Base-by-base conservation (phyloP, 2,888 invertebrate species). In the Melanotus villosus region DNA sequence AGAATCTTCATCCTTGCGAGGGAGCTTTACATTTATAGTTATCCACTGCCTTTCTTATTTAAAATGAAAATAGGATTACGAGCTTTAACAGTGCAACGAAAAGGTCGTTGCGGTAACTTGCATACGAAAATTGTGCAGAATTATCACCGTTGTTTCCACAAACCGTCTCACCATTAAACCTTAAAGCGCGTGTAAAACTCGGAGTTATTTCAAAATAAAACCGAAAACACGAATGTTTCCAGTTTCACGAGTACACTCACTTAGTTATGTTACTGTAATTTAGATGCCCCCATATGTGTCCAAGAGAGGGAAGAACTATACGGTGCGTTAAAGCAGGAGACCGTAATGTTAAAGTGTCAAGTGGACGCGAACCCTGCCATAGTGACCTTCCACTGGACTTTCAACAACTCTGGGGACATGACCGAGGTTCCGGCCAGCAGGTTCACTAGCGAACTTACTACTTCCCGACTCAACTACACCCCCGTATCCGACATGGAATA, bases 291-390 rank as follows among this genome's bases (percentile, higher is more conserved):
- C 73, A 89, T 93, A 52, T 94, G 94, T 80, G 89, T 90, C 41
- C 90, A 93, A 78, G 90, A 92, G 74, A 90, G 91, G 75, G 93
- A 93, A 79, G 93, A 94, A 82, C 88, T 96, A 57, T 91, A 93
- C 78, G 96, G 96, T 0, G 95, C 95, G 56, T 86, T 96, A 78
- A 94, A 95, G 84, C 94, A 94, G 83, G 96, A 96, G 85, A 94
- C 94, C n/a, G 91, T 95, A 65, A 90, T 91, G 64, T 86, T 95
- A 74, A 91, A 92, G 81, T 96, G 96, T 83, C 92, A 94, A 74
- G 95, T 96, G 74, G 94, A 95, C 81, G 93, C 96, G 76, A 95
- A 95, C 81, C 96, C 96, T n/a, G 90, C 94, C 6, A 89, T 93
- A 65, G 90, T 92, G 79, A 90, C 92, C 80, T 96, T 95, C 85